Evolutionary conservation across 2,113 vertebrate genomes (phyloP).

Genomic region (Shinisaurus crocodilurus): DNA sequence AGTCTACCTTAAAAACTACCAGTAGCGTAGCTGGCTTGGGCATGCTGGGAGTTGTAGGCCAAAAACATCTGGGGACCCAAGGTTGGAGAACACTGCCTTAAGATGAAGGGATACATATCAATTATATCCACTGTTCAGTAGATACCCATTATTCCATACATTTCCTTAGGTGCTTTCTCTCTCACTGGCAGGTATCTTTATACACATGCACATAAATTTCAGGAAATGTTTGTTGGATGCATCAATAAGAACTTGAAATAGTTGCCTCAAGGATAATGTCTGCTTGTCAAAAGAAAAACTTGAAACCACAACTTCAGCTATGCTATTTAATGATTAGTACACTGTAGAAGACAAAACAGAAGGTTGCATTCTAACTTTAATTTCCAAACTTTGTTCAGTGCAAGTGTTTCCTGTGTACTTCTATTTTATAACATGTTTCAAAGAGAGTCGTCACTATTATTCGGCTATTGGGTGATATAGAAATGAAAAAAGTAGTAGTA

Average conservation of each 20-base stretch:
- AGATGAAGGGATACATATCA: constrained; percentile 47
- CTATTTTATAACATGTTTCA: background rate
- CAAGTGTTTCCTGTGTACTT: constrained; percentile 16
- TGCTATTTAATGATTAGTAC: background rate
- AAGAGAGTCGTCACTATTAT: background rate
- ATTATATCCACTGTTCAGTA: constrained; percentile 49
- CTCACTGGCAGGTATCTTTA: constrained; percentile 41
- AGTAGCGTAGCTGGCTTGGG: too few relatives aligned
- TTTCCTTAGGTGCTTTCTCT: constrained; percentile 56
- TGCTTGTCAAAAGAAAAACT: constrained; percentile 11
- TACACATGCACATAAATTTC: background rate
- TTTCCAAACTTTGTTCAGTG: constrained; percentile 29
- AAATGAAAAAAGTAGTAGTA: too few relatives aligned
- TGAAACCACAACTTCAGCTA: constrained; percentile 17
- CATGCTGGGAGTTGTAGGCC: too few relatives aligned
- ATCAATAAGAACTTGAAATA: constrained; percentile 46
- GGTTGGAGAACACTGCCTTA: too few relatives aligned
- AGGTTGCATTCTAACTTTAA: constrained; percentile 13
- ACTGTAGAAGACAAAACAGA: constrained; percentile 15
- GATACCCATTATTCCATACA: constrained; percentile 48
- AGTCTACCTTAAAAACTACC: too few relatives aligned
- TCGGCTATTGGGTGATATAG: too few relatives aligned
- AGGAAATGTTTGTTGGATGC: constrained; percentile 14
- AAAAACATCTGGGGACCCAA: too few relatives aligned
- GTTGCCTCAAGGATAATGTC: constrained; percentile 21